phyloP scores from a whole-genome alignment of 2,888 invertebrate species.

The Sclerodermus sp. region DNA sequence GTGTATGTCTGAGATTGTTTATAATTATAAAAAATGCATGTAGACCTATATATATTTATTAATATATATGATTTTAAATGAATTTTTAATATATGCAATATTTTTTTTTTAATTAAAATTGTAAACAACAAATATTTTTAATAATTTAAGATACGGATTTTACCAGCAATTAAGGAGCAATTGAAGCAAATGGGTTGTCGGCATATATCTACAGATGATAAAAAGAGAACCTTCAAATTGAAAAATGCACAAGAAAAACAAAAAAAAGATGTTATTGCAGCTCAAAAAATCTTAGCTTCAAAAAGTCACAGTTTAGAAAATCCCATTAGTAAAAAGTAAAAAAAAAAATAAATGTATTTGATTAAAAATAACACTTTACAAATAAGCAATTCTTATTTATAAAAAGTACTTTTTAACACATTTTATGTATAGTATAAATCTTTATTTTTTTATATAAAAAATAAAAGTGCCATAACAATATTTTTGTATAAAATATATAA shows the following conservation, averaged over 20 bases:
- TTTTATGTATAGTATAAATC: constrained; percentile 15
- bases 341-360: not conserved
- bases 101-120: not conserved
- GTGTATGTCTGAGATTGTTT: no score
- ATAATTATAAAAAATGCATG: no score
- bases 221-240: constrained; percentile 59
- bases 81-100: not conserved
- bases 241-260: constrained; percentile 62
- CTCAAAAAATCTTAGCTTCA: constrained; percentile 33
- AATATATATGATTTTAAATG: not conserved
- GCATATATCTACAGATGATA: constrained; percentile 25
- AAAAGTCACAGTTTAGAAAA: no score
- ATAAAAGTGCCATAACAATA: no score
- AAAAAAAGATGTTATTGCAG: constrained; percentile 49
- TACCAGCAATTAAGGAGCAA: constrained; percentile 60
- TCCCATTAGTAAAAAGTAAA: not conserved
- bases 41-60: not conserved
- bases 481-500: no score
- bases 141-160: constrained; percentile 59
- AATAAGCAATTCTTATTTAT: constrained; percentile 23
- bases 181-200: constrained; percentile 44
- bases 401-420: constrained; percentile 12
- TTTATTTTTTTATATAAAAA: no score
- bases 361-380: not conserved
- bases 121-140: constrained; percentile 11